Base-by-base conservation (phyloP, 2,797 vertebrate genomes). In the Tangara arthus region DNA sequence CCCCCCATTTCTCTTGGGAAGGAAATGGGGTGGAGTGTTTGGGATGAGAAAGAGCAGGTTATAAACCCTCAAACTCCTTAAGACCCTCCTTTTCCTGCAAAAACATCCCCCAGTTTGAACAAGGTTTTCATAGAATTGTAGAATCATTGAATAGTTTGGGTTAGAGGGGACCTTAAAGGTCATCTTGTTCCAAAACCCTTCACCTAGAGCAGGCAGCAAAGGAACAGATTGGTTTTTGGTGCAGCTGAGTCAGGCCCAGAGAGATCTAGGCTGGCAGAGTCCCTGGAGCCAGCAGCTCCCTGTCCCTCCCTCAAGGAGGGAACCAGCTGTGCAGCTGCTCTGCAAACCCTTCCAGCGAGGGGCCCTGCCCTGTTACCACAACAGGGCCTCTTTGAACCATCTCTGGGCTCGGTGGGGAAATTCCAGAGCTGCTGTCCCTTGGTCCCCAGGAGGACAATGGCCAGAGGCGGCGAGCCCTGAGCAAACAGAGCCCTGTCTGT, bases 401-500 rank as follows among this genome's bases (percentile, higher is more conserved):
- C 53, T 61, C 53, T 0, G 1, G 50, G 30, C 75, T 77, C 11
- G 6, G 44, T 64, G 39, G 65, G 69, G 84, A 89, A 92, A 91
- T 95, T 91, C 55, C 91, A 95, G 92, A 89, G 55, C 82, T 1
- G 15, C 82, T 85, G 65, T 94, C 82, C 61, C 53, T 50, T 68
- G 2, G 0, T 92, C 69, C 57, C 71, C 55, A 26, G 0, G 2
- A 69, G 87, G 65, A 93, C 94, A 94, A 92, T 92, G 72, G 78
- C 76, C 2, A 7, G 84, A 91, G 89, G 69, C 89, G 95, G 61
- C 0, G 1, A 87, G 68, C 52, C 28, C 68, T 1, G 14, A 87
- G 79, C 82, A 85, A 83, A 96, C 95, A 97, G 94, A 97, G 78
- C 84, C 59, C 59, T 63, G 71, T 92, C 93, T 95, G 95, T 97